A percentile compares a stretch with the other conserved stretches of the same genome.
These are phyloP conservation scores for Batillaria attramentaria DNA, from an alignment of 1,140 invertebrate genomes.

Conservation along the genomic window DNA sequence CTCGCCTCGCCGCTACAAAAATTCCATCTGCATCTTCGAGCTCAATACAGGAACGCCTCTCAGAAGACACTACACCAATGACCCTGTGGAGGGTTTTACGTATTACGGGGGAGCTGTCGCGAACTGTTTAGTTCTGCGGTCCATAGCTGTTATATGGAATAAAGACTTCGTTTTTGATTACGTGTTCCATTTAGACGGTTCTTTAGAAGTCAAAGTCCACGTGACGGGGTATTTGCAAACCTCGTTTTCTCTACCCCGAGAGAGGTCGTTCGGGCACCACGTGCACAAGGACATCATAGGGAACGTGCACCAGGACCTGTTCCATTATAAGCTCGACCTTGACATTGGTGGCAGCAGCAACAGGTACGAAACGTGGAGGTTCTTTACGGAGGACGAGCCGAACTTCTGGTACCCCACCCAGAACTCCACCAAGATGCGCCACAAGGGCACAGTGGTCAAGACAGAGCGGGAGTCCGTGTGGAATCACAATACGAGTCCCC, in stretches of 20 bases:
- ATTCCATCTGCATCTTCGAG: slow-evolving; percentile 68
- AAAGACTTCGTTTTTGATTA: slow-evolving; percentile 70
- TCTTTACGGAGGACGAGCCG: slow-evolving; percentile 22
- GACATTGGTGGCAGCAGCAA: slow-evolving; percentile 58
- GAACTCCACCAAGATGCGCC: slow-evolving; percentile 26
- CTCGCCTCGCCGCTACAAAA: slow-evolving; percentile 46
- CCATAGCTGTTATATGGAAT: slow-evolving; percentile 62
- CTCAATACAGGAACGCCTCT: slow-evolving; percentile 57
- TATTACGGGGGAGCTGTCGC: slow-evolving; percentile 60
- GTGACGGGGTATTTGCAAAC: slow-evolving; percentile 64
- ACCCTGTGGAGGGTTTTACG: slow-evolving; percentile 36
- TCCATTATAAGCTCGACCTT: slow-evolving; percentile 64
- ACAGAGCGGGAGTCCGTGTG: slow-evolving; percentile 27
- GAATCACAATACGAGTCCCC: slow-evolving; percentile 9
- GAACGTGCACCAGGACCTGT: slow-evolving; percentile 64
- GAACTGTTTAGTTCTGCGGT: slow-evolving; percentile 59
- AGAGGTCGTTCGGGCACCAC: slow-evolving; percentile 42
- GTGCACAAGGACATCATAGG: slow-evolving; percentile 56
- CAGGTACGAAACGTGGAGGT: slow-evolving; percentile 50
- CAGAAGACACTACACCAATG: slow-evolving; percentile 55
- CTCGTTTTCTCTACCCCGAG: slow-evolving; percentile 46
- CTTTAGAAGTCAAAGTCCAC: slow-evolving; percentile 59
- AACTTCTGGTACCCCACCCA: slow-evolving; percentile 28
- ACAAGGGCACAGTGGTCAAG: slow-evolving; percentile 22
- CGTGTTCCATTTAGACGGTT: slow-evolving; percentile 66